Conservation (phyloP, 2,797 vertebrate genomes). For the Stomatorhinus walkeri region DNA sequence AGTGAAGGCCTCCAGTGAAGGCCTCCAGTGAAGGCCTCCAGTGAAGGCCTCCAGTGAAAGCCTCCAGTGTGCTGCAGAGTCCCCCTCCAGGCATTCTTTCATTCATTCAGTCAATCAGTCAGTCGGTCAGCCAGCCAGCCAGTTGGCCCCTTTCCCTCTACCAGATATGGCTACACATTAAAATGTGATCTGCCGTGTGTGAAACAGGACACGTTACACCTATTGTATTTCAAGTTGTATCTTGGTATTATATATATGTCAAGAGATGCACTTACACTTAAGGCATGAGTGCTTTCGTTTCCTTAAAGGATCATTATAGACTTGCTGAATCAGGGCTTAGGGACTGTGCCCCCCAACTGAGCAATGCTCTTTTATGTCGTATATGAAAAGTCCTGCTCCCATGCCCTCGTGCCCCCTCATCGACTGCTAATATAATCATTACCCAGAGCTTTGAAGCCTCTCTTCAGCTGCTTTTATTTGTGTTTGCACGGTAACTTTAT, state of each 20-base stretch:
- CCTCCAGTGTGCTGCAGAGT: not conserved
- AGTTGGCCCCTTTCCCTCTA: not conserved
- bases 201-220: not conserved
- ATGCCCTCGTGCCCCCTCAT: not conserved
- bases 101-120: not conserved
- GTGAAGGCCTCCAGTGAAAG: not conserved
- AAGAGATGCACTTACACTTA: not conserved
- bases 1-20: not conserved
- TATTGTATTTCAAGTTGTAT: constrained; percentile 1
- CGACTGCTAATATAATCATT: not conserved
- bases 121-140: not conserved
- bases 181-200: constrained; percentile 6
- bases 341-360: not conserved
- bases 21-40: not conserved
- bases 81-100: not conserved
- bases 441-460: not conserved
- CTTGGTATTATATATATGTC: not conserved
- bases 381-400: not conserved
- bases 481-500: not conserved
- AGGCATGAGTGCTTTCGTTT: not conserved
- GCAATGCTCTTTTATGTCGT: not conserved
- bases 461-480: not conserved
- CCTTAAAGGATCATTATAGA: not conserved
- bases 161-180: constrained; percentile 1
- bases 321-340: not conserved